These are phyloP conservation scores for Caenorhabditis wallacei DNA, from an alignment of 2,888 invertebrate species.

Conservation along the genomic window DNA sequence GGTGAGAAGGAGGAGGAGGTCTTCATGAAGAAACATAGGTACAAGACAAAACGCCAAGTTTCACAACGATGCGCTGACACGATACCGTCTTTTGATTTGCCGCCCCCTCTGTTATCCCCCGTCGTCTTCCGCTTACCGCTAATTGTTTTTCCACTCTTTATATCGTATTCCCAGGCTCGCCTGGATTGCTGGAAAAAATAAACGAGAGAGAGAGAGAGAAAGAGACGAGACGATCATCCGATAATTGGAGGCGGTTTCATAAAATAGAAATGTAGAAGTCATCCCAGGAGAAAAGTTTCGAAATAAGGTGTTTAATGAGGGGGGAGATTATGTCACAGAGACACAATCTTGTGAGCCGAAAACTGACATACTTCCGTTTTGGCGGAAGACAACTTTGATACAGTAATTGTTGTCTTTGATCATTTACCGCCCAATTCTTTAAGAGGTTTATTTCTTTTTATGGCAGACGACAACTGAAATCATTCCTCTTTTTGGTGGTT, in stretches of 20 bases:
- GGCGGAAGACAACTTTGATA: not conserved
- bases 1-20: constrained; percentile 51
- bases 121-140: constrained; percentile 41
- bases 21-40: constrained; percentile 59
- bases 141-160: constrained; percentile 54
- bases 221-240: constrained; percentile 33
- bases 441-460: constrained; percentile 12
- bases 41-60: constrained; percentile 53
- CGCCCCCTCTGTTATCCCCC: constrained; percentile 17
- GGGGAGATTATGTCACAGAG: constrained; percentile 38
- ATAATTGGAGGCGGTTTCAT: constrained; percentile 33
- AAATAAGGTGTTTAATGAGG: constrained; percentile 12
- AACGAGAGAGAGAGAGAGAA: not conserved
- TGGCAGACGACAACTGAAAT: not conserved
- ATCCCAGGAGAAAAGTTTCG: constrained; percentile 30
- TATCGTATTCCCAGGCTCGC: constrained; percentile 43
- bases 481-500: not conserved
- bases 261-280: not conserved
- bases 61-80: constrained; percentile 60
- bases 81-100: constrained; percentile 62
- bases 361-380: constrained; percentile 32
- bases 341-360: constrained; percentile 1
- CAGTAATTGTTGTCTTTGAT: constrained; percentile 48
- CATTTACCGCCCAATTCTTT: constrained; percentile 17
- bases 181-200: constrained; percentile 3